Conservation (phyloP, 2,113 vertebrate species). For the Arothron firmamentum region DNA sequence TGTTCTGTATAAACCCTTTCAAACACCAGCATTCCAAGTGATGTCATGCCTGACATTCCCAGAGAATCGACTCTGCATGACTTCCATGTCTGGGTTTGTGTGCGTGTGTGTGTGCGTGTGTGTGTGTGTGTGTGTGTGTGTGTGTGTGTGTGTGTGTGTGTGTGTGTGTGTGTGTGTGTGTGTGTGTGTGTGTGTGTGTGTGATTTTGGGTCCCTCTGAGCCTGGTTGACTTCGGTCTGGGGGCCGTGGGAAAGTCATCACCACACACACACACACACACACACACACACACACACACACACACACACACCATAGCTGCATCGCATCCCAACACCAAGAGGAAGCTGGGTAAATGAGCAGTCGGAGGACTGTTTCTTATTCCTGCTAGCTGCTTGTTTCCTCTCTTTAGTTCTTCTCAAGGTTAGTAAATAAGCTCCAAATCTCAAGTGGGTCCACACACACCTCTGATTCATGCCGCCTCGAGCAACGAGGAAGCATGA, state of each 20-base stretch:
- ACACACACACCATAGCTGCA: conserved; percentile 14
- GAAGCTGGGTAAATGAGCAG: conserved; percentile 62
- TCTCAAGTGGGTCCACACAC: conserved; percentile 4
- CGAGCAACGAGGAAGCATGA: conserved; percentile 15
- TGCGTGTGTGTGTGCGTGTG: conserved; percentile 4
- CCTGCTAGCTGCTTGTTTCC: conserved; percentile 52
- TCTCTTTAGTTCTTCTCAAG: conserved; percentile 52
- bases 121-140: not conserved
- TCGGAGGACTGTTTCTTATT: conserved; percentile 34
- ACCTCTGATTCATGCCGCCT: conserved; percentile 6
- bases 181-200: conserved; percentile 18
- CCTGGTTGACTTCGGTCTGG: conserved; percentile 12
- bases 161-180: conserved; percentile 5
- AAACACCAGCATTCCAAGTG: conserved; percentile 33
- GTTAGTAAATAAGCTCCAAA: conserved; percentile 51
- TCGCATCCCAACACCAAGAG: conserved; percentile 42
- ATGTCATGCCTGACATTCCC: conserved; percentile 53
- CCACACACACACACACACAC: conserved; percentile 23
- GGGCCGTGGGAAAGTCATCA: conserved; percentile 69
- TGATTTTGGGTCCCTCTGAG: conserved; percentile 13
- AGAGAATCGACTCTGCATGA: conserved; percentile 30
- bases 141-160: conserved; percentile 12
- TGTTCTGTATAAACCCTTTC: conserved; percentile 9
- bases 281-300: conserved; percentile 10
- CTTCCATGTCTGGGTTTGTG: conserved; percentile 22